Evolutionary conservation across 1,140 invertebrate genomes (phyloP).

Genomic region (Bombus pascuorum): DNA sequence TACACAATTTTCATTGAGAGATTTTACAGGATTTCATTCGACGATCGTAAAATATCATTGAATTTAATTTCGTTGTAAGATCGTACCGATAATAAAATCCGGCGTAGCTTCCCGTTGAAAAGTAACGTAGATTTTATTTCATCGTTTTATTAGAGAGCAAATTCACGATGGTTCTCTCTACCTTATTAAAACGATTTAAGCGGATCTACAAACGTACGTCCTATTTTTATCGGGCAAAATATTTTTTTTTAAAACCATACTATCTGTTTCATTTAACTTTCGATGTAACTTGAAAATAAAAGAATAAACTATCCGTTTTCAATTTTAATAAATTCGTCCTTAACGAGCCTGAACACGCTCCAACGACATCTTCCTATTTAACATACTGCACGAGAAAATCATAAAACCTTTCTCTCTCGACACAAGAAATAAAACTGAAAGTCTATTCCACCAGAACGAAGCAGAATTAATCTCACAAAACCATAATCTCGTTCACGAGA

Average conservation of each 20-base stretch:
- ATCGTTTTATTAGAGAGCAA: too few relatives aligned
- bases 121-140: neutral
- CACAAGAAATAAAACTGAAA: neutral
- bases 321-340: neutral
- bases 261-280: neutral
- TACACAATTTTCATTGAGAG: neutral
- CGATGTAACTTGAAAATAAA: neutral
- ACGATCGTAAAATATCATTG: constrained; percentile 18
- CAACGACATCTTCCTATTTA: neutral
- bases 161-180: too few relatives aligned
- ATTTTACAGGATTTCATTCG: constrained; percentile 1
- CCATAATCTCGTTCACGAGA: neutral
- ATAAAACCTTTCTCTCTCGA: neutral
- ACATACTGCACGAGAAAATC: neutral
- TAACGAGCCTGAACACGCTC: neutral
- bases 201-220: too few relatives aligned
- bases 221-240: too few relatives aligned
- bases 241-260: too few relatives aligned
- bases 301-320: neutral
- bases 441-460: neutral
- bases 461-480: neutral
- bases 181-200: too few relatives aligned
- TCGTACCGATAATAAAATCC: neutral
- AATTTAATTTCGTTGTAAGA: neutral
- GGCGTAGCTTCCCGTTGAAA: neutral